Evolutionary conservation across 2,113 vertebrate species (phyloP).

Genomic region (Ramphastos sulfuratus): DNA sequence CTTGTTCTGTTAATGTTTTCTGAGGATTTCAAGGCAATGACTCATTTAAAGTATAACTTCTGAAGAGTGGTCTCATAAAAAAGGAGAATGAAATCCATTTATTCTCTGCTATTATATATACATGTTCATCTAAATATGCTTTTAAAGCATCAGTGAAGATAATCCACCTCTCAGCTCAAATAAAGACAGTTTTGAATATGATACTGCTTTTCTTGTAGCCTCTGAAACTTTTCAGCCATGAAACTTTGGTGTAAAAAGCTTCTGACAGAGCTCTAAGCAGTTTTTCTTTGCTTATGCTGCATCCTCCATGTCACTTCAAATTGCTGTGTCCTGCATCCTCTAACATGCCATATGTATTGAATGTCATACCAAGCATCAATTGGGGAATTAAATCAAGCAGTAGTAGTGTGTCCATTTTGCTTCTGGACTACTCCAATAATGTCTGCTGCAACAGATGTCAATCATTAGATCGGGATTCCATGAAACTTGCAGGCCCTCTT

Average conservation of each 20-base stretch:
- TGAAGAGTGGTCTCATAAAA: background rate
- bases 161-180: background rate
- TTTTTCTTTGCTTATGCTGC: background rate
- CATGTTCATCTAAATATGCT: background rate
- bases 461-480: background rate
- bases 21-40: background rate
- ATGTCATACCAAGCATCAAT: background rate
- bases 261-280: background rate
- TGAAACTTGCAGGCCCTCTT: background rate
- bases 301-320: background rate
- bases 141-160: slow-evolving; percentile 16
- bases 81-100: background rate
- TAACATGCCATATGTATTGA: background rate
- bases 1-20: background rate
- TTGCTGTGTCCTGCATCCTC: background rate
- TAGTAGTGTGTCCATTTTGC: background rate
- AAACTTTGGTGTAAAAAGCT: background rate
- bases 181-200: background rate
- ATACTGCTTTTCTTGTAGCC: background rate
- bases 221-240: slow-evolving; percentile 3
- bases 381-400: background rate
- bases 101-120: background rate
- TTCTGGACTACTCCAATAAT: slow-evolving; percentile 1
- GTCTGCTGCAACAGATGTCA: background rate
- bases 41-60: background rate